These are phyloP conservation scores for Tineola bisselliella DNA, from an alignment of 2,888 invertebrate species.

Conservation along the genomic window DNA sequence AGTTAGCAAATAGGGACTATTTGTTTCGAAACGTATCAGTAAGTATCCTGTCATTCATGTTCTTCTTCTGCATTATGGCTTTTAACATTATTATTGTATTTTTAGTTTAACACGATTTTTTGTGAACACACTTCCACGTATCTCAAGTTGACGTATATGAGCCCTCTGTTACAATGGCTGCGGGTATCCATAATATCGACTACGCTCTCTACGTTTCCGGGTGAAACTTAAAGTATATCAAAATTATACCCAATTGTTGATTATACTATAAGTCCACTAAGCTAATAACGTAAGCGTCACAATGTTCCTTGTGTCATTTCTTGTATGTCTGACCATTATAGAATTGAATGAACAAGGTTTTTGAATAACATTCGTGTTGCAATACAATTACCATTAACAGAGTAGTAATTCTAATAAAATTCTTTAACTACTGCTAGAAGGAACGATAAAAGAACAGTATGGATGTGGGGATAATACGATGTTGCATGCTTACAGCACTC, in stretches of 20 bases:
- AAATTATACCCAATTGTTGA: too few relatives aligned
- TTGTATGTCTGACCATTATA: too few relatives aligned
- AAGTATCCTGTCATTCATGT: slow-evolving; percentile 18
- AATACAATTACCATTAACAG: background rate
- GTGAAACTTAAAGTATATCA: too few relatives aligned
- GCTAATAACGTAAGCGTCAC: too few relatives aligned
- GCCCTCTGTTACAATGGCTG: too few relatives aligned
- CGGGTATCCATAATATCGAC: too few relatives aligned
- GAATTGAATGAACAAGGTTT: too few relatives aligned
- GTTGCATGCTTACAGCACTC: slow-evolving; percentile 1
- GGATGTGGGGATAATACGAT: background rate
- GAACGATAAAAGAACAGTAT: background rate
- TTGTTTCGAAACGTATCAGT: slow-evolving; percentile 38
- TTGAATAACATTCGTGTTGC: background rate
- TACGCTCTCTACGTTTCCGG: too few relatives aligned
- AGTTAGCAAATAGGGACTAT: slow-evolving; percentile 48
- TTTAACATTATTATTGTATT: background rate
- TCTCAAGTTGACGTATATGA: too few relatives aligned
- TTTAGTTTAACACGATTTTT: background rate
- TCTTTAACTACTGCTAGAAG: background rate
- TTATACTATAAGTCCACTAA: too few relatives aligned
- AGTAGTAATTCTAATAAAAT: background rate
- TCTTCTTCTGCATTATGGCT: background rate
- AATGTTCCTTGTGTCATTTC: too few relatives aligned
- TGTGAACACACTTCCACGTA: too few relatives aligned